Percentiles rank a stretch among this genome's conserved stretches.
phyloP scores from a whole-genome alignment of 1,140 invertebrate species.

The Drosophila equinoxialis region DNA sequence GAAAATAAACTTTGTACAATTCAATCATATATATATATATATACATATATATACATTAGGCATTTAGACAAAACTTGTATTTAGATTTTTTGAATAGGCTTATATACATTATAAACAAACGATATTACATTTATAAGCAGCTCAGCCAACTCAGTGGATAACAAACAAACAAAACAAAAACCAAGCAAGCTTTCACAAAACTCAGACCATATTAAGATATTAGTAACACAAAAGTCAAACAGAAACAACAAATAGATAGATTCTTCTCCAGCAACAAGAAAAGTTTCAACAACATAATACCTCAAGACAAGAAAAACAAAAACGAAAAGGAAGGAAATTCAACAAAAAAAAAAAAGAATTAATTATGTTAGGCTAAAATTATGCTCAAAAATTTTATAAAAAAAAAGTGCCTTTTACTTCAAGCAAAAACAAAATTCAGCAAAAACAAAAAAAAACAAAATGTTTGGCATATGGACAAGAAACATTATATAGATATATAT shows the following conservation, averaged over 20 bases:
- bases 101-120: constrained; percentile 15
- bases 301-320: constrained; percentile 48
- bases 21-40: constrained; percentile 29
- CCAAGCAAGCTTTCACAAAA: constrained; percentile 48
- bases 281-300: constrained; percentile 58
- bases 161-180: constrained; percentile 28
- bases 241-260: background rate
- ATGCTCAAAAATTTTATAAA: constrained; percentile 42
- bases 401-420: constrained; percentile 61
- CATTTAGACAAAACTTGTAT: constrained; percentile 3
- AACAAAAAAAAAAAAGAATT: constrained; percentile 32
- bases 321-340: constrained; percentile 19
- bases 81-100: constrained; percentile 3
- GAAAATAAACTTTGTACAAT: constrained; percentile 66
- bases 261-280: background rate
- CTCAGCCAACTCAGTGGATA: constrained; percentile 76
- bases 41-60: constrained; percentile 17
- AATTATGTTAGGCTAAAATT: constrained; percentile 43
- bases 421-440: constrained; percentile 24
- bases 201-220: constrained; percentile 77
- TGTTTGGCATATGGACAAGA: constrained; percentile 31
- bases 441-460: constrained; percentile 35
- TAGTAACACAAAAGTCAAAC: constrained; percentile 27
- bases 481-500: constrained; percentile 15
- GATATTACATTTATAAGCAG: constrained; percentile 45